These are phyloP conservation scores for Halcyon senegalensis DNA, from an alignment of 2,113 vertebrate genomes.

Conservation along the genomic window DNA sequence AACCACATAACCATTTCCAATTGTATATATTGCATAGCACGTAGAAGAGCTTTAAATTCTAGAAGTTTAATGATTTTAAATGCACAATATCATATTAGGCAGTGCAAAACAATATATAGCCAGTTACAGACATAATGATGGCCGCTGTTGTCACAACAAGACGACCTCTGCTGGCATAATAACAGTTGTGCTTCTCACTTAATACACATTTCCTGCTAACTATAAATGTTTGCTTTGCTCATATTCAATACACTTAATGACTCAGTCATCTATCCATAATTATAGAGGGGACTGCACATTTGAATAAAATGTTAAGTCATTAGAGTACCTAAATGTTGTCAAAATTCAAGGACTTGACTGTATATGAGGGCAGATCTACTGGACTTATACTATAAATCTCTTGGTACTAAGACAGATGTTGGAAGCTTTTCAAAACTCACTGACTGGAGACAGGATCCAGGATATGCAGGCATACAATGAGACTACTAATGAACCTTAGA, in stretches of 20 bases:
- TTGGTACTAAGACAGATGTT: constrained; percentile 43
- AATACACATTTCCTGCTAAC: not conserved
- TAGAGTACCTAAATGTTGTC: constrained; percentile 1
- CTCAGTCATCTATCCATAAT: not conserved
- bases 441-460: constrained; percentile 52
- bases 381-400: constrained; percentile 51
- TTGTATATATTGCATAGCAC: not conserved
- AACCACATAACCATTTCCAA: not conserved
- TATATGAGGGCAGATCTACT: constrained; percentile 43
- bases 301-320: not conserved
- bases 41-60: not conserved
- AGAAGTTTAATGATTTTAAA: not conserved
- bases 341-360: constrained; percentile 38
- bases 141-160: not conserved
- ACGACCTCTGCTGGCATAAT: not conserved
- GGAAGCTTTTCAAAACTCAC: constrained; percentile 59
- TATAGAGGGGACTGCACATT: not conserved
- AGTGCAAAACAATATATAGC: not conserved
- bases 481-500: constrained; percentile 50
- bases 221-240: not conserved
- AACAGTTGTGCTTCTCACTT: not conserved
- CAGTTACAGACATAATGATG: not conserved
- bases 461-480: constrained; percentile 46
- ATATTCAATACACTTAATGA: not conserved
- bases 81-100: not conserved